phyloP scores from a whole-genome alignment of 2,797 vertebrate species.

The Lagocephalus sceleratus region DNA sequence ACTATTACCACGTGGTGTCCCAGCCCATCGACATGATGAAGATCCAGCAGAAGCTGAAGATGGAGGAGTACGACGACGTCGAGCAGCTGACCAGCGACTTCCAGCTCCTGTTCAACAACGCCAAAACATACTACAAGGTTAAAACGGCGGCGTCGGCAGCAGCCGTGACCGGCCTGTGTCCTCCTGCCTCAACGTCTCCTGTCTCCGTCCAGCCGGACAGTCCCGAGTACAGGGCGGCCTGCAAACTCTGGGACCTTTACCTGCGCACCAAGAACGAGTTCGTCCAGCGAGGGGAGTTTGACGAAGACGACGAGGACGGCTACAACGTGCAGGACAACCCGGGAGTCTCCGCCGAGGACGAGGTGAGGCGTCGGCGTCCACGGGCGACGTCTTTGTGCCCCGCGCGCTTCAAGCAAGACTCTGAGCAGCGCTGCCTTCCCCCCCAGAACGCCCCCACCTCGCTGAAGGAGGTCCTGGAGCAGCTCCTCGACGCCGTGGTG shows the following conservation, averaged over 20 bases:
- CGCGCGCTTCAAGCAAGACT: too few relatives aligned
- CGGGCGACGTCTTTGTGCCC: too few relatives aligned
- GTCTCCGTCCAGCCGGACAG: conserved; percentile 82
- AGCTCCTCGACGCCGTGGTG: conserved; percentile 91
- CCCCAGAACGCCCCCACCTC: conserved; percentile 82
- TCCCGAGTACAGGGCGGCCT: conserved; percentile 93
- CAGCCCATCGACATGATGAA: conserved; percentile 99
- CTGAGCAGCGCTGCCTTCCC: background rate
- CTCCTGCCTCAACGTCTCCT: background rate
- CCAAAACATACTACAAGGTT: conserved; percentile 98
- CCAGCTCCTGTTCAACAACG: conserved; percentile 95
- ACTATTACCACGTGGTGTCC: conserved; percentile 97
- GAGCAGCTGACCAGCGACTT: conserved; percentile 93
- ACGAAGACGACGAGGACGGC: conserved; percentile 93
- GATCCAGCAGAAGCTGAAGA: conserved; percentile 98
- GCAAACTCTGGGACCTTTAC: conserved; percentile 98
- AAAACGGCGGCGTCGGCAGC: background rate
- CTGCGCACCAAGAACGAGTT: conserved; percentile 96
- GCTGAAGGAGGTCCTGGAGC: conserved; percentile 91
- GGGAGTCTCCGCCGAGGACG: conserved; percentile 84
- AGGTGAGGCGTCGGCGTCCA: conserved; percentile 54
- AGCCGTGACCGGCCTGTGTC: too few relatives aligned
- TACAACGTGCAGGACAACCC: conserved; percentile 85
- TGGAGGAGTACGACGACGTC: conserved; percentile 99
- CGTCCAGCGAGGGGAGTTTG: conserved; percentile 92